Conservation (phyloP, 2,113 vertebrate species). For the Agelaius phoeniceus region DNA sequence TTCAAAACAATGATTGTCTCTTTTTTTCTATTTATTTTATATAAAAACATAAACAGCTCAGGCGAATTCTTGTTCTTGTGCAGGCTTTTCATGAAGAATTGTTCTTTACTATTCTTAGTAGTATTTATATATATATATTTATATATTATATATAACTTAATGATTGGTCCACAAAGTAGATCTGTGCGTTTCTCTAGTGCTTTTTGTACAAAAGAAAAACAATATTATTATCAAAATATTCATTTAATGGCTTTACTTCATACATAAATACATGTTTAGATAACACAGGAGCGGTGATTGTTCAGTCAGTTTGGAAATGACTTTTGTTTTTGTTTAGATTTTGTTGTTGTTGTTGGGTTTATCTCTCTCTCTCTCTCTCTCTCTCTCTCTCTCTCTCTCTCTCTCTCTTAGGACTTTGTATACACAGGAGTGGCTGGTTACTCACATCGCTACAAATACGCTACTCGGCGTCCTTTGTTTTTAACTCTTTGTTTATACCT, state of each 20-base stretch:
- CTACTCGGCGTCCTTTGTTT: conserved; percentile 98
- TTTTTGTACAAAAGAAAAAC: conserved; percentile 96
- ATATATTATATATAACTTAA: conserved; percentile 85
- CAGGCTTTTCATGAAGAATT: conserved; percentile 80
- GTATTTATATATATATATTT: conserved; percentile 86
- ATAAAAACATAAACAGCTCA: conserved; percentile 95
- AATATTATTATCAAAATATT: conserved; percentile 99
- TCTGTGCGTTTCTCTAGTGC: conserved; percentile 93
- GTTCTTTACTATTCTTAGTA: conserved; percentile 77
- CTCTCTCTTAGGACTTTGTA: conserved; percentile 69
- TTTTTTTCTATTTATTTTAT: conserved; percentile 92
- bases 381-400: conserved; percentile 29
- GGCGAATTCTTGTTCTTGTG: conserved; percentile 86
- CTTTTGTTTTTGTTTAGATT: conserved; percentile 78
- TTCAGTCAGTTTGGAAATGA: conserved; percentile 90
- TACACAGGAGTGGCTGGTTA: conserved; percentile 79
- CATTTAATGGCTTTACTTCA: conserved; percentile 99
- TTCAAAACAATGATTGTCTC: conserved; percentile 96
- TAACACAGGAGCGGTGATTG: conserved; percentile 93
- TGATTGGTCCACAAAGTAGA: conserved; percentile 94
- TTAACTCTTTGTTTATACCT: conserved; percentile 99
- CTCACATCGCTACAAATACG: conserved; percentile 91
- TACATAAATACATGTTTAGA: conserved; percentile 99
- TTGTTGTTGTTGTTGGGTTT: conserved; percentile 32
- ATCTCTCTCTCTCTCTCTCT: conserved; percentile 26